phyloP scores from a whole-genome alignment of 2,797 vertebrate genomes.

The Oreochromis grahami region DNA sequence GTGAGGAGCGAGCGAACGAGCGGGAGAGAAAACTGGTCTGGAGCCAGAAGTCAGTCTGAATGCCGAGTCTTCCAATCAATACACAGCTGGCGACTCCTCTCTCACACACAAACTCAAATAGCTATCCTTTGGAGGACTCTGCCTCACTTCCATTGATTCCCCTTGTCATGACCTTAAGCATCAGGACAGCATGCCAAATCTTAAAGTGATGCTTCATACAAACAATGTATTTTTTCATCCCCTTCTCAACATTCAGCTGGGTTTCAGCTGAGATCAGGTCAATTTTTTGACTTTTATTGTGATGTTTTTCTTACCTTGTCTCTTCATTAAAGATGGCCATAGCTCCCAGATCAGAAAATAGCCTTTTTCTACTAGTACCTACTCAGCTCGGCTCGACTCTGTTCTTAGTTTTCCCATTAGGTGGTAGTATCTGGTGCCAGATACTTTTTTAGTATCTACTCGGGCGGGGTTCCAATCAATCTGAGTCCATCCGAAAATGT shows the following conservation, averaged over 20 bases:
- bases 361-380: not conserved
- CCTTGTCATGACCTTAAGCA: not conserved
- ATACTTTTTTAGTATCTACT: not conserved
- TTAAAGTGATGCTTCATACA: not conserved
- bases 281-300: not conserved
- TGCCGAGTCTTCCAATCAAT: conserved; percentile 44
- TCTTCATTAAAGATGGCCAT: not conserved
- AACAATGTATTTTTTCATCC: not conserved
- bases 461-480: not conserved
- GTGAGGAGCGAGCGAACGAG: not conserved
- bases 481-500: not conserved
- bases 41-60: conserved; percentile 31
- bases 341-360: not conserved
- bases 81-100: conserved; percentile 32
- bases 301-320: not conserved
- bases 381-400: not conserved
- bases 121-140: not conserved
- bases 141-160: not conserved
- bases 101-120: not conserved
- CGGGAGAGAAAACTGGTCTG: not conserved
- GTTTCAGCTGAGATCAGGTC: not conserved
- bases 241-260: not conserved
- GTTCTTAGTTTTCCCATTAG: not conserved
- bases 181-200: not conserved
- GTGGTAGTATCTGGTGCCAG: not conserved